Percentiles rank a stretch among this genome's conserved stretches.
phyloP scores from a whole-genome alignment of 1,140 invertebrate species.

The Drosophila ambigua region DNA sequence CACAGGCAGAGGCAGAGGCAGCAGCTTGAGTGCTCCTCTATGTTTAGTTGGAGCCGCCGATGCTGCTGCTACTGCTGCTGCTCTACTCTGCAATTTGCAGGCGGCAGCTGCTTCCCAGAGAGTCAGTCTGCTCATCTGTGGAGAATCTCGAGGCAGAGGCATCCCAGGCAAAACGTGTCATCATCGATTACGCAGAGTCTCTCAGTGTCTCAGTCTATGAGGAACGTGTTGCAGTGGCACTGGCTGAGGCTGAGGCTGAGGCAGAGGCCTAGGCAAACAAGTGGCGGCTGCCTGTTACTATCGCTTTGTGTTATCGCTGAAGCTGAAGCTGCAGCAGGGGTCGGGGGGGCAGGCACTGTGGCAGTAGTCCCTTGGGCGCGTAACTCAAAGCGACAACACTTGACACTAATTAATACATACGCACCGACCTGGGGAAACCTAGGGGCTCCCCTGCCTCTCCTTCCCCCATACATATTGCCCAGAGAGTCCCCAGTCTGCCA shows the following conservation, averaged over 20 bases:
- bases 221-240: background rate
- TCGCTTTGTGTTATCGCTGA: constrained; percentile 75
- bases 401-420: constrained; percentile 83
- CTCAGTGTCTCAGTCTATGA: no score
- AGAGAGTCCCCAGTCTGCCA: constrained; percentile 44
- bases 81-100: constrained; percentile 61
- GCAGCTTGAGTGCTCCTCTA: background rate
- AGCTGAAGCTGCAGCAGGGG: constrained; percentile 29
- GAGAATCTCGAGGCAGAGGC: constrained; percentile 44
- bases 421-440: constrained; percentile 46
- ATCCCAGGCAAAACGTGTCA: constrained; percentile 72
- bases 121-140: constrained; percentile 1
- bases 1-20: background rate
- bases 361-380: constrained; percentile 66
- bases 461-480: constrained; percentile 3
- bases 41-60: no score
- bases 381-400: constrained; percentile 82
- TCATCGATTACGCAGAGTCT: constrained; percentile 69
- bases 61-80: constrained; percentile 2
- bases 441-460: constrained; percentile 7
- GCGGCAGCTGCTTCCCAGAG: constrained; percentile 25
- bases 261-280: constrained; percentile 48
- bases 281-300: constrained; percentile 57
- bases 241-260: background rate
- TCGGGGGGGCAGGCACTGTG: no score